phyloP scores from a whole-genome alignment of 2,797 vertebrate species.

The Hemitrygon akajei region DNA sequence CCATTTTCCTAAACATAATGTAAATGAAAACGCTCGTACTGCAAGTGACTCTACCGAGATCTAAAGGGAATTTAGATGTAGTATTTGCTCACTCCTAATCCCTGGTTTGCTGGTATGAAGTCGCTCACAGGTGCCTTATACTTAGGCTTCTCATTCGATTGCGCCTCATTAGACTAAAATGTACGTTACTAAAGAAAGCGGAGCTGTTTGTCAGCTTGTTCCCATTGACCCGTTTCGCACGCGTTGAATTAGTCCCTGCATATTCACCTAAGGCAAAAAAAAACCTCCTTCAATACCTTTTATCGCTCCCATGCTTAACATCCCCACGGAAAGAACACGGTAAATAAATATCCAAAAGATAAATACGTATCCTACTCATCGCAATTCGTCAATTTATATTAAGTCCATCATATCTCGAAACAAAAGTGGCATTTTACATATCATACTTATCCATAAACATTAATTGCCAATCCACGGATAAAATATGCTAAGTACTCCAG shows the following conservation, averaged over 20 bases:
- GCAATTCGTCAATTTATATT: background rate
- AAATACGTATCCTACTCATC: background rate
- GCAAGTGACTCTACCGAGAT: background rate
- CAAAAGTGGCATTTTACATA: background rate
- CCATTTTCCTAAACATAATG: background rate
- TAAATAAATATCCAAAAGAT: background rate
- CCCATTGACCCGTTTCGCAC: slow-evolving; percentile 30
- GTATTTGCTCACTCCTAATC: background rate
- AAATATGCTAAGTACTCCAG: background rate
- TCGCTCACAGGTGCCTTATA: slow-evolving; percentile 21
- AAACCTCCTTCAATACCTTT: background rate
- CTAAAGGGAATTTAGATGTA: background rate
- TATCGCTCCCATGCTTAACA: background rate
- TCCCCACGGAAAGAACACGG: background rate
- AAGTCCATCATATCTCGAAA: background rate
- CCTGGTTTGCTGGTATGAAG: slow-evolving; percentile 6
- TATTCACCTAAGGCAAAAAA: background rate
- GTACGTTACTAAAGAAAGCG: background rate
- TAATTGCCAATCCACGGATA: background rate
- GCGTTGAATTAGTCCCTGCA: slow-evolving; percentile 1
- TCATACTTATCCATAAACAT: background rate
- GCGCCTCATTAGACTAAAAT: slow-evolving; percentile 14
- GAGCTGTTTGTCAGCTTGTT: background rate
- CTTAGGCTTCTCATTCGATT: slow-evolving; percentile 15
- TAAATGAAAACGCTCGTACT: background rate